Conservation (phyloP, 2,888 invertebrate species). For the Eueremaeus valkanovi region DNA sequence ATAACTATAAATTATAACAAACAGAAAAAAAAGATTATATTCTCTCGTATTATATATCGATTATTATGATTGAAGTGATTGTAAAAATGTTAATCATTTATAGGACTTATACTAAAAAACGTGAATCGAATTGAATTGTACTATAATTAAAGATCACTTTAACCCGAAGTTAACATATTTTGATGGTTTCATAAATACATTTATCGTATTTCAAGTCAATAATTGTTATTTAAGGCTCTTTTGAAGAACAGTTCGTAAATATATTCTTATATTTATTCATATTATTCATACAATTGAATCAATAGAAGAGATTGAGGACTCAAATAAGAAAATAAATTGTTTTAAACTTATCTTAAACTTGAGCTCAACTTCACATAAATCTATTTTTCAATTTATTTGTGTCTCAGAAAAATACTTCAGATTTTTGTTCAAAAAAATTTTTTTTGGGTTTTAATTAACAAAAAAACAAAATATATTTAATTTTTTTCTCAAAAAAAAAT, state of each 20-base stretch:
- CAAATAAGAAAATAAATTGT: no score
- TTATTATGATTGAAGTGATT: neutral
- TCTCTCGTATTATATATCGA: neutral
- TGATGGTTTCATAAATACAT: neutral
- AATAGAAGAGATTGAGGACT: no score
- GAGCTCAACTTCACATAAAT: no score
- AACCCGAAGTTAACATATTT: constrained; percentile 7
- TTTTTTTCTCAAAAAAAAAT: no score
- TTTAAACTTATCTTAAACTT: no score
- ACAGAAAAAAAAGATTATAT: neutral
- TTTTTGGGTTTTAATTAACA: no score
- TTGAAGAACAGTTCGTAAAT: no score
- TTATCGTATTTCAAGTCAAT: neutral
- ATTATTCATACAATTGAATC: neutral
- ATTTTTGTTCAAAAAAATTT: no score
- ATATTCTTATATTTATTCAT: no score
- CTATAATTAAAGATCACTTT: constrained; percentile 26
- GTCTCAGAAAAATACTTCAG: no score
- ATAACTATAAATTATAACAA: neutral
- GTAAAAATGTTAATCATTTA: constrained; percentile 2
- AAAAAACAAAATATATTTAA: no score
- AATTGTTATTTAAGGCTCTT: neutral
- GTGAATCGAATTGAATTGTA: neutral
- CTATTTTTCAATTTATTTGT: no score
- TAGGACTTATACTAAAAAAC: neutral